phyloP scores from a whole-genome alignment of 2,797 vertebrate genomes.

The Xenopus petersii region DNA sequence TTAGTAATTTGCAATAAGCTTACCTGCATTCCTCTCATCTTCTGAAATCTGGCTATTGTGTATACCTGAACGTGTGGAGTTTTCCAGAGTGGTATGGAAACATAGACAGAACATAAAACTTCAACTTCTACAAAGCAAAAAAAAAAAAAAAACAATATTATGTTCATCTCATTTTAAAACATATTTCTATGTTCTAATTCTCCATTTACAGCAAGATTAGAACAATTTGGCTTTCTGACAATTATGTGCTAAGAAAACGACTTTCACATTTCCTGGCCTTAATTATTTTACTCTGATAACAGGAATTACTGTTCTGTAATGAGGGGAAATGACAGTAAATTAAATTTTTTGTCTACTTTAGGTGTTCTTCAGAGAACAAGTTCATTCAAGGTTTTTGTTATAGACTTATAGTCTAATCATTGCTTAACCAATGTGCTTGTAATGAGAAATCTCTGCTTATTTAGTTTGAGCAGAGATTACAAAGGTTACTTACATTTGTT shows the following conservation, averaged over 20 bases:
- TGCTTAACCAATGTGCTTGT: no score
- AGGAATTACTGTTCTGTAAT: conserved; percentile 1
- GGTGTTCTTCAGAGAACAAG: neutral
- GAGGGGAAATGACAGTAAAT: conserved; percentile 1
- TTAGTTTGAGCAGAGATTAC: no score
- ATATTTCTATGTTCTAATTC: no score
- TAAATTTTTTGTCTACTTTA: neutral
- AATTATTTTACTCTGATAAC: neutral
- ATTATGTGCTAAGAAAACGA: neutral
- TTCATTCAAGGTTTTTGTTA: neutral
- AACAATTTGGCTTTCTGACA: neutral
- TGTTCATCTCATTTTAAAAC: neutral
- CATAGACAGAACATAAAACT: conserved; percentile 92
- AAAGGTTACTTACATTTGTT: no score
- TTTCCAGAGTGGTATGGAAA: conserved; percentile 95
- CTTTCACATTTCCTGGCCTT: conserved; percentile 3
- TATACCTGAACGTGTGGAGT: conserved; percentile 96
- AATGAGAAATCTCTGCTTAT: no score
- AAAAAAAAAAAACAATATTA: neutral
- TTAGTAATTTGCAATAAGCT: conserved; percentile 10
- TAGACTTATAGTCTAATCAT: neutral
- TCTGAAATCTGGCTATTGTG: conserved; percentile 85
- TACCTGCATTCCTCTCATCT: conserved; percentile 94
- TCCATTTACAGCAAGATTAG: no score
- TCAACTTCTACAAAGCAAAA: conserved; percentile 70